These are phyloP conservation scores for Drosophila punjabiensis DNA, from an alignment of 1,140 invertebrate genomes.

Conservation along the genomic window DNA sequence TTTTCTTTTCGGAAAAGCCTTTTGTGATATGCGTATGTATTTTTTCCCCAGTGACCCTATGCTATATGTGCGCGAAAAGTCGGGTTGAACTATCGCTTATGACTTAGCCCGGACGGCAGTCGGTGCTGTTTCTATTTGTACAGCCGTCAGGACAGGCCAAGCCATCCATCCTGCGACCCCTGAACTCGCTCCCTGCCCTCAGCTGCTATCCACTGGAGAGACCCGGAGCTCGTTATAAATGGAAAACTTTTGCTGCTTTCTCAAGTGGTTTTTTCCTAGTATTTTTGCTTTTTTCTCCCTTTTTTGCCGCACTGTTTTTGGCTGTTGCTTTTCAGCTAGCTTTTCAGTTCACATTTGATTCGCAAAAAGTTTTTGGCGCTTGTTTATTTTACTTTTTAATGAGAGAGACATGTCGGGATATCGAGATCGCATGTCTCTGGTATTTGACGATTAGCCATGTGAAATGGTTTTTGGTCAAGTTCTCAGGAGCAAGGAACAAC, in stretches of 20 bases:
- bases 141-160: conserved; percentile 31
- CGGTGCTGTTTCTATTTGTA: conserved; percentile 41
- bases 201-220: conserved; percentile 41
- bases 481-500: conserved; percentile 35
- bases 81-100: conserved; percentile 44
- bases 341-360: conserved; percentile 73
- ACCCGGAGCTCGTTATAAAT: conserved; percentile 79
- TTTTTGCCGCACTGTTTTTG: conserved; percentile 26
- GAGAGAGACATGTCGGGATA: conserved; percentile 63
- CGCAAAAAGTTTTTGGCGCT: conserved; percentile 63
- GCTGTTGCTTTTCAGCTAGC: conserved; percentile 43
- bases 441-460: conserved; percentile 79
- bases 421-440: conserved; percentile 62
- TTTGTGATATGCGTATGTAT: background rate
- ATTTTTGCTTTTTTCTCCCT: conserved; percentile 31
- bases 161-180: conserved; percentile 26
- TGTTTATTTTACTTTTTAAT: conserved; percentile 84
- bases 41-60: conserved; percentile 15
- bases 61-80: conserved; percentile 21
- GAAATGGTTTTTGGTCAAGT: conserved; percentile 68
- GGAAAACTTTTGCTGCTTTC: conserved; percentile 81
- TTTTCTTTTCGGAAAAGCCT: background rate
- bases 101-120: conserved; percentile 29
- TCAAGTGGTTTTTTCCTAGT: conserved; percentile 75
- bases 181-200: conserved; percentile 2